A percentile compares a stretch with the other conserved stretches of the same genome.
Evolutionary conservation across 2,113 vertebrate species (phyloP).

Genomic region (Protobothrops mucrosquamatus): DNA sequence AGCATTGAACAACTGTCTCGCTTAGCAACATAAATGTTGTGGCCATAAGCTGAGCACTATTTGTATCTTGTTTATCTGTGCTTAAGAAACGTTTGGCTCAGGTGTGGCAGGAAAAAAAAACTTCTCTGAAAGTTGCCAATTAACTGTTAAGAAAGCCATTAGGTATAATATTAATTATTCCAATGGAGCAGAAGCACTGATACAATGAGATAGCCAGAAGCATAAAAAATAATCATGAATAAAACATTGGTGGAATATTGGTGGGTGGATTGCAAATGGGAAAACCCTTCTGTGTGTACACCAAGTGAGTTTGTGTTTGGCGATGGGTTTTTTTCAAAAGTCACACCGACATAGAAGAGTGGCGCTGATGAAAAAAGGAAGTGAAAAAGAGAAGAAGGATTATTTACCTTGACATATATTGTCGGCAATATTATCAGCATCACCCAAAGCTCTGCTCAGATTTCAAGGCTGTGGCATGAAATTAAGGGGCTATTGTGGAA

Average conservation of each 20-base stretch:
- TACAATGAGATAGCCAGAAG: conserved; percentile 57
- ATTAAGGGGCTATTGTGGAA: conserved; percentile 44
- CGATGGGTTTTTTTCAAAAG: conserved; percentile 33
- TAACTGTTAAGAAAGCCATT: conserved; percentile 55
- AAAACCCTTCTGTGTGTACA: conserved; percentile 54
- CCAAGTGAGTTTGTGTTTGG: conserved; percentile 57
- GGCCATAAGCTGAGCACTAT: too few relatives aligned
- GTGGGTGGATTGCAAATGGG: conserved; percentile 48
- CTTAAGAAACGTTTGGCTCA: conserved; percentile 36
- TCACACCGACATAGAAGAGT: conserved; percentile 59
- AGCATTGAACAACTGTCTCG: too few relatives aligned
- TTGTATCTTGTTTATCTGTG: neutral
- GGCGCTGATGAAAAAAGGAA: conserved; percentile 60
- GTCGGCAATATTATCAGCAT: conserved; percentile 43
- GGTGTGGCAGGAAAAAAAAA: conserved; percentile 39
- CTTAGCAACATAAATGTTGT: too few relatives aligned
- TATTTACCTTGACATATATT: conserved; percentile 58
- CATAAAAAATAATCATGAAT: conserved; percentile 65
- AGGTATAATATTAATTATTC: conserved; percentile 63
- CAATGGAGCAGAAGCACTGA: conserved; percentile 57
- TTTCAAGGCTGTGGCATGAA: conserved; percentile 59
- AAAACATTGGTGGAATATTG: conserved; percentile 61
- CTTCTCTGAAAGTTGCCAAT: conserved; percentile 40
- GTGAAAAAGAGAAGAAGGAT: conserved; percentile 56
- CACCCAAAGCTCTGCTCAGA: conserved; percentile 56